Evolutionary conservation across 2,113 vertebrate genomes (phyloP).

Genomic region (Periophthalmus modestus): DNA sequence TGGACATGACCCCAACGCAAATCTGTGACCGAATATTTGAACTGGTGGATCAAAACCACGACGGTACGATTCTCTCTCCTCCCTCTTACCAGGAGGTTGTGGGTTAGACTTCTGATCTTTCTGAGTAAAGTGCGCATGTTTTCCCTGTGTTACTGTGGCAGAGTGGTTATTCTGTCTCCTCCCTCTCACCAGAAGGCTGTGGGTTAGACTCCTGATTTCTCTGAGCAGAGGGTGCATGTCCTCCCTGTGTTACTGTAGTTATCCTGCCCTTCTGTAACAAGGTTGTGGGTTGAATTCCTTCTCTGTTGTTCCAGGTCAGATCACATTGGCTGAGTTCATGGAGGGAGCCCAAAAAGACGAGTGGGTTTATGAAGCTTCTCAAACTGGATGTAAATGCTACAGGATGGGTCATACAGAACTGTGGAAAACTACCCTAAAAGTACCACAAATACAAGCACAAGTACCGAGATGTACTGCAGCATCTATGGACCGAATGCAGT

Average conservation of each 20-base stretch:
- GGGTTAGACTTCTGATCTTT: too few species aligned
- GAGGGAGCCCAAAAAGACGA: constrained; percentile 73
- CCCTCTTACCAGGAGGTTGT: background rate
- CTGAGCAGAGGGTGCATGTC: too few species aligned
- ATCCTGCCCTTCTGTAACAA: too few species aligned
- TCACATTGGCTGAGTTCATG: constrained; percentile 73
- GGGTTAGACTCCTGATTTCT: too few species aligned
- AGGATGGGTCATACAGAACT: constrained; percentile 68
- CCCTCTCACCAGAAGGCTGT: background rate
- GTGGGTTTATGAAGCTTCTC: constrained; percentile 74
- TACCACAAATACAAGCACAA: background rate
- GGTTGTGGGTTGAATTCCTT: background rate
- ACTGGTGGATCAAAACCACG: constrained; percentile 71
- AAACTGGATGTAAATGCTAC: constrained; percentile 67
- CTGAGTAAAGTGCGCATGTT: too few species aligned
- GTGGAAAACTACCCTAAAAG: constrained; percentile 22
- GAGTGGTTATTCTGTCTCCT: background rate
- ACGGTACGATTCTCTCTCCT: constrained; percentile 57
- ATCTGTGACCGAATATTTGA: constrained; percentile 75
- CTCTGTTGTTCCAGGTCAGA: constrained; percentile 61
- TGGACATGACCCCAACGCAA: constrained; percentile 57
- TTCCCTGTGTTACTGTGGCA: too few species aligned
- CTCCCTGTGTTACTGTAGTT: too few species aligned
- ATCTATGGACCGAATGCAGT: background rate
- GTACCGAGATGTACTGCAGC: too few species aligned